A percentile compares a stretch with the other conserved stretches of the same genome.
Evolutionary conservation across 2,888 invertebrate genomes (phyloP).

Genomic region (Netelia inedita): DNA sequence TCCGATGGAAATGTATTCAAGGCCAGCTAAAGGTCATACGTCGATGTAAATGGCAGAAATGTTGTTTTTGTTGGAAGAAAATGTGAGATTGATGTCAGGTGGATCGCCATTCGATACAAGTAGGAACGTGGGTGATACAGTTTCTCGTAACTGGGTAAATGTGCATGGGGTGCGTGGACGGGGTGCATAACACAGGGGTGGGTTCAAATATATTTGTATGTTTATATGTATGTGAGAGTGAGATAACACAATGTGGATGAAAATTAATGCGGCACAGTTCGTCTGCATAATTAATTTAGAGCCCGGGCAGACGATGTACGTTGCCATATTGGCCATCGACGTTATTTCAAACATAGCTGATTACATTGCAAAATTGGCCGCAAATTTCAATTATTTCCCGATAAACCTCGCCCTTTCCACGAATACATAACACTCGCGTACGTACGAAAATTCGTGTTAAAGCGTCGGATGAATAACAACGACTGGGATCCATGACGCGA

Average conservation of each 20-base stretch:
- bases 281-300: slow-evolving; percentile 83
- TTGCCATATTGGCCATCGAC: slow-evolving; percentile 77
- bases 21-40: no score
- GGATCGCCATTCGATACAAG: no score
- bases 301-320: slow-evolving; percentile 66
- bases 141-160: no score
- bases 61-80: no score
- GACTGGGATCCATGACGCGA: slow-evolving; percentile 43
- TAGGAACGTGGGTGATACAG: no score
- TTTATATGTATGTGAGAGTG: slow-evolving; percentile 7
- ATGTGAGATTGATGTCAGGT: no score
- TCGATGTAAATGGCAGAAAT: no score
- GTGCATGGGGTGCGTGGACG: no score
- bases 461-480: background rate
- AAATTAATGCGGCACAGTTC: slow-evolving; percentile 80
- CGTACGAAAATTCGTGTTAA: background rate
- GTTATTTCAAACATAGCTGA: slow-evolving; percentile 82
- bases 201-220: background rate
- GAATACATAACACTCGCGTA: slow-evolving; percentile 6
- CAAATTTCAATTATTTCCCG: slow-evolving; percentile 83
- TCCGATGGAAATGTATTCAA: no score
- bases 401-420: slow-evolving; percentile 74
- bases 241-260: slow-evolving; percentile 67
- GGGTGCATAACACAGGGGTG: slow-evolving; percentile 21
- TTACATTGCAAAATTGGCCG: slow-evolving; percentile 82